phyloP scores from a whole-genome alignment of 2,888 invertebrate species.

The Lymantria monacha region DNA sequence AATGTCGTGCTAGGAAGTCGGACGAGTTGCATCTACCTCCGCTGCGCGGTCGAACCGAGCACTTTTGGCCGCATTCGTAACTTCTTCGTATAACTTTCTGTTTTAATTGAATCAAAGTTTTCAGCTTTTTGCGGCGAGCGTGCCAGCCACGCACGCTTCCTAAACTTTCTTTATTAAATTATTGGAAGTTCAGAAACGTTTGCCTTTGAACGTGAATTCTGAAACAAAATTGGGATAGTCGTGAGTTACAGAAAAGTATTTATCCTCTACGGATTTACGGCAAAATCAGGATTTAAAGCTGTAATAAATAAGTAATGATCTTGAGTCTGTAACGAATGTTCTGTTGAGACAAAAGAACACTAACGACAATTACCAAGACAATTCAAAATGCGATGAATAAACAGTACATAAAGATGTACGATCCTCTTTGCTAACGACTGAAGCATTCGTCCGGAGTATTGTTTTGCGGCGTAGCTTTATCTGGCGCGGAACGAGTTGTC shows the following conservation, averaged over 20 bases:
- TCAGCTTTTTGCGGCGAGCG: slow-evolving; percentile 80
- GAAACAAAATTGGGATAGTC: slow-evolving; percentile 71
- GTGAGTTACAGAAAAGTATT: slow-evolving; percentile 58
- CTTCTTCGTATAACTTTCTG: slow-evolving; percentile 75
- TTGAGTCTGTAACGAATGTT: slow-evolving; percentile 16
- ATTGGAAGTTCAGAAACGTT: slow-evolving; percentile 79
- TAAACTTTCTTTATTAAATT: slow-evolving; percentile 82
- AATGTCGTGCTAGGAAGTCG: slow-evolving; percentile 21
- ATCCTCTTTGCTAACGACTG: slow-evolving; percentile 66
- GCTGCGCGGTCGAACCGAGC: slow-evolving; percentile 41
- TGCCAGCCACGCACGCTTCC: slow-evolving; percentile 78
- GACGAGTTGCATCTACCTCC: slow-evolving; percentile 22
- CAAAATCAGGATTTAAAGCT: slow-evolving; percentile 31
- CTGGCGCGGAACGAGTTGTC: slow-evolving; percentile 78
- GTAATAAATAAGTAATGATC: slow-evolving; percentile 31
- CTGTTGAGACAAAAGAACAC: slow-evolving; percentile 42
- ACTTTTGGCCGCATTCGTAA: slow-evolving; percentile 60
- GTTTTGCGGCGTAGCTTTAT: slow-evolving; percentile 78
- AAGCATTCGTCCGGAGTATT: slow-evolving; percentile 72
- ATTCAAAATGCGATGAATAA: slow-evolving; percentile 59
- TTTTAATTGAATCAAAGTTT: slow-evolving; percentile 82
- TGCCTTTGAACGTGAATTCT: slow-evolving; percentile 73
- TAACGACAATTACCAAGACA: slow-evolving; percentile 47
- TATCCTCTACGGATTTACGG: slow-evolving; percentile 39
- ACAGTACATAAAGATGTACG: slow-evolving; percentile 73